Percentiles rank a stretch among this genome's conserved stretches.
Conservation (phyloP, 2,888 invertebrate genomes). For the Campaea margaritaria region DNA sequence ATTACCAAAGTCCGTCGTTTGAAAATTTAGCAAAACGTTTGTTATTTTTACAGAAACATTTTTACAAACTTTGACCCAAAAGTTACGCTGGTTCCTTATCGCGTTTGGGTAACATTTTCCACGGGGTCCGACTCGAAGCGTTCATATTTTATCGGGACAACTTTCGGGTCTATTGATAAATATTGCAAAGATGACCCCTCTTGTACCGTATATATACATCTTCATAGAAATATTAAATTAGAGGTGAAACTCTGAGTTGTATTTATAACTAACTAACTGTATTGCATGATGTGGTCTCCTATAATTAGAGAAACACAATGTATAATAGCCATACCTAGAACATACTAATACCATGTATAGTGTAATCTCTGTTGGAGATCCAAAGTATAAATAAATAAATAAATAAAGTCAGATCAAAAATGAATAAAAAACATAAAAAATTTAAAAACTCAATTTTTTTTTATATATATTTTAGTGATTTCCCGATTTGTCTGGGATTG, state of each 20-base stretch:
- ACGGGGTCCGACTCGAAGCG: conserved; percentile 49
- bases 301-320: no score
- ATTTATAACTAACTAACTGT: not conserved
- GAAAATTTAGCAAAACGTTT: conserved; percentile 26
- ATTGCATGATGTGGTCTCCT: no score
- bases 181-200: conserved; percentile 47
- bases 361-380: no score
- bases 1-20: conserved; percentile 16
- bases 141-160: conserved; percentile 62
- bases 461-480: not conserved
- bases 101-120: conserved; percentile 48
- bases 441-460: no score
- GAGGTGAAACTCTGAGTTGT: not conserved
- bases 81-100: conserved; percentile 52
- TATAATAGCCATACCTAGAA: no score
- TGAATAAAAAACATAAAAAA: no score
- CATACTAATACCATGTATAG: no score
- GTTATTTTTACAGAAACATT: conserved; percentile 44
- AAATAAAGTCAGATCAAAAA: no score
- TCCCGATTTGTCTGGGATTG: no score
- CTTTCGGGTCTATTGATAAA: conserved; percentile 59
- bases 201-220: conserved; percentile 29
- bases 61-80: conserved; percentile 47
- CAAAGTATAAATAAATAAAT: no score
- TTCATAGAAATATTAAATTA: conserved; percentile 5